Evolutionary conservation across 2,113 vertebrate genomes (phyloP).

Genomic region (Cyprinus carpio): DNA sequence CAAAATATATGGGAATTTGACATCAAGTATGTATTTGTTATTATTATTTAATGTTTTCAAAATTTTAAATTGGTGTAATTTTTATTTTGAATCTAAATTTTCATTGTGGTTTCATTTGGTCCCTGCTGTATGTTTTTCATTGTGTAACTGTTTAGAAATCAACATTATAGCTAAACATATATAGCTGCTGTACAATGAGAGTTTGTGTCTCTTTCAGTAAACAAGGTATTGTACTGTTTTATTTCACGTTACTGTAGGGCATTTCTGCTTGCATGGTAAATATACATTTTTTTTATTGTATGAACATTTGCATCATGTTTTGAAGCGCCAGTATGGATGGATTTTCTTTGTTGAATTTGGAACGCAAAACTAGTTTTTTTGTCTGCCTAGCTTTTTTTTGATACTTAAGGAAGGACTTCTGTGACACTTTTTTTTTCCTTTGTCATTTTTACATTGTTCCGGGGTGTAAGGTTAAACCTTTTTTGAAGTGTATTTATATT

Average conservation of each 20-base stretch:
- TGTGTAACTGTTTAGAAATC: neutral
- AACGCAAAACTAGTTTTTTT: neutral
- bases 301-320: neutral
- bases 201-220: neutral
- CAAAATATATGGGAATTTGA: too few species aligned
- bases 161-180: constrained; percentile 2
- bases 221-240: neutral
- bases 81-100: neutral
- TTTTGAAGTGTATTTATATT: constrained; percentile 7
- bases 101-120: neutral
- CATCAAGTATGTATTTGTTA: neutral
- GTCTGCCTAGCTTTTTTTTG: neutral
- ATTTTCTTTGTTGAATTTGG: neutral
- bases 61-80: neutral
- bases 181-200: neutral
- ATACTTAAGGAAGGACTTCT: neutral
- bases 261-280: neutral
- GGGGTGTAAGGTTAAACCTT: neutral
- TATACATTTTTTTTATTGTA: neutral
- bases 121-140: neutral
- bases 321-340: neutral
- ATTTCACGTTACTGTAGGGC: neutral
- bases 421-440: neutral
- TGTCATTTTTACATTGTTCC: too few species aligned
- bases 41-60: neutral